Conservation (phyloP, 2,888 invertebrate genomes). For the Cephus pulcher region DNA sequence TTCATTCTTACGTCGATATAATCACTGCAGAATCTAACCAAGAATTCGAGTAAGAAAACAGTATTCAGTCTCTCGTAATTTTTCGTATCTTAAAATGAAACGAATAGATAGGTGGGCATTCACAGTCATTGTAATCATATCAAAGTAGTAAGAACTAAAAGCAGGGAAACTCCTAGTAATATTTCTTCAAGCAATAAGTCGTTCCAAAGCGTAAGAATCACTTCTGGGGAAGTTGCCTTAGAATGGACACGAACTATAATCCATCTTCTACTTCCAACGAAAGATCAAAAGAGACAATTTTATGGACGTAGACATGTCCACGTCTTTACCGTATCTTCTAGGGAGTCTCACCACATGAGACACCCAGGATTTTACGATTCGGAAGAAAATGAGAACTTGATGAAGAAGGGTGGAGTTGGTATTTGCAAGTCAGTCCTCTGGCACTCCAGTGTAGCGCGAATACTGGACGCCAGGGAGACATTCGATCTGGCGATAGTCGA, state of each 20-base stretch:
- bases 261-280: slow-evolving; percentile 37
- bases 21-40: background rate
- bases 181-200: slow-evolving; percentile 34
- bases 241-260: slow-evolving; percentile 45
- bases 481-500: slow-evolving; percentile 49
- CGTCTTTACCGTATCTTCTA: background rate
- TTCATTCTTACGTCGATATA: background rate
- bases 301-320: slow-evolving; percentile 21
- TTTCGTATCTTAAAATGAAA: background rate
- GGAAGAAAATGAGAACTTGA: background rate
- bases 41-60: slow-evolving; percentile 8
- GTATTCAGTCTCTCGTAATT: slow-evolving; percentile 2
- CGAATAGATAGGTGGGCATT: background rate
- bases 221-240: slow-evolving; percentile 37
- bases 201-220: slow-evolving; percentile 42
- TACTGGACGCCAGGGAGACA: background rate
- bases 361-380: slow-evolving; percentile 2
- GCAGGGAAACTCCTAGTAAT: slow-evolving; percentile 26
- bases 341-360: background rate
- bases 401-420: slow-evolving; percentile 16
- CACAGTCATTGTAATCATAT: background rate
- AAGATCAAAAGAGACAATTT: slow-evolving; percentile 33
- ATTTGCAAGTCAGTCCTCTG: slow-evolving; percentile 6
- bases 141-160: background rate
- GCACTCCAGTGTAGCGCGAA: background rate